Evolutionary conservation across 2,113 vertebrate genomes (phyloP).

Genomic region (Syngnathus typhle): DNA sequence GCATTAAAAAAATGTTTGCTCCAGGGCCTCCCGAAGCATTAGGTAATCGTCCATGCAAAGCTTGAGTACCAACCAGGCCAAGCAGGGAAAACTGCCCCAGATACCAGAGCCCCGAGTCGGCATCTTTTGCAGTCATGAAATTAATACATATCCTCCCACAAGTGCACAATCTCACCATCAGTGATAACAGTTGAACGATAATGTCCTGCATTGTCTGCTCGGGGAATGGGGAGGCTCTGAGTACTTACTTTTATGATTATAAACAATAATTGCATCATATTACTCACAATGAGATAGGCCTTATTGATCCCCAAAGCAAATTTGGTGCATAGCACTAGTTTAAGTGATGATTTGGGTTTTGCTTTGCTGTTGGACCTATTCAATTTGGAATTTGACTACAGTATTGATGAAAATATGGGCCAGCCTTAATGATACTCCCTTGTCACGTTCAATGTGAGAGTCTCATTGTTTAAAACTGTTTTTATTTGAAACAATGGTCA

Average conservation of each 20-base stretch:
- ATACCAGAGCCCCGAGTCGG: not conserved
- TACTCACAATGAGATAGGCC: not conserved
- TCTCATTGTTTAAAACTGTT: not conserved
- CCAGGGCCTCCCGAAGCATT: slow-evolving; percentile 1
- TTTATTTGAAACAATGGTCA: not conserved
- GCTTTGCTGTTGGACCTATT: not conserved
- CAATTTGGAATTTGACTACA: not conserved
- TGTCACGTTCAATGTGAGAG: not conserved
- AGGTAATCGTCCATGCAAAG: slow-evolving; percentile 6
- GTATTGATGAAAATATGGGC: not conserved
- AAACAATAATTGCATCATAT: not conserved
- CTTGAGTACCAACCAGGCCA: slow-evolving; percentile 5
- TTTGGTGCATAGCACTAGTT: not conserved
- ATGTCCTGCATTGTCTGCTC: not conserved
- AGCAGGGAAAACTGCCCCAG: slow-evolving; percentile 3
- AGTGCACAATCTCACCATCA: slow-evolving; percentile 4
- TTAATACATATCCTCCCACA: slow-evolving; percentile 1
- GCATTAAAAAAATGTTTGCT: slow-evolving; percentile 4
- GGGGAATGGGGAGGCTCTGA: not conserved
- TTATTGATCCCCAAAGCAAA: not conserved
- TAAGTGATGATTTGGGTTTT: slow-evolving; percentile 1
- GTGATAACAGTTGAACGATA: not conserved
- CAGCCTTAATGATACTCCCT: not conserved
- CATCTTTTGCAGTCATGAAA: slow-evolving; percentile 2
- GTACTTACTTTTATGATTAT: slow-evolving; percentile 3